These are phyloP conservation scores for Plotosus lineatus DNA, from an alignment of 2,113 vertebrate species.

Conservation along the genomic window DNA sequence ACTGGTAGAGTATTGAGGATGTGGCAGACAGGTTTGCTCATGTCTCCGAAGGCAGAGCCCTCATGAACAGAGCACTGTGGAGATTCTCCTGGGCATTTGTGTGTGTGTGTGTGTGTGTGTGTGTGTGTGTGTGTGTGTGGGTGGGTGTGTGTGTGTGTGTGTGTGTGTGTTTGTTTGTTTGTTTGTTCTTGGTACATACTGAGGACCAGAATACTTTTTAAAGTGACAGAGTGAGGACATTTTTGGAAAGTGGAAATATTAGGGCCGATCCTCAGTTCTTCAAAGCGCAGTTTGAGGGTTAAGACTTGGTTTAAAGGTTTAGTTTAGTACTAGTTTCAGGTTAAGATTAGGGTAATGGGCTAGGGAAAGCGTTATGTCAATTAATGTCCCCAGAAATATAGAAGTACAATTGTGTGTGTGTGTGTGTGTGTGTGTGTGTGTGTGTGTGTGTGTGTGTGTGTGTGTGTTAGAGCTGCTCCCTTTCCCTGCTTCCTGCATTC, in stretches of 20 bases:
- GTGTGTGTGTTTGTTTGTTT: slow-evolving; percentile 13
- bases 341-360: too few species aligned
- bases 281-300: too few species aligned
- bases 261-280: too few species aligned
- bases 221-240: too few species aligned
- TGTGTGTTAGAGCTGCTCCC: slow-evolving; percentile 12
- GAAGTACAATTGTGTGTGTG: slow-evolving; percentile 34
- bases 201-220: too few species aligned
- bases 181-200: too few species aligned
- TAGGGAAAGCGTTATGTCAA: too few species aligned
- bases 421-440: slow-evolving; percentile 13
- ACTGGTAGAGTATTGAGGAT: slow-evolving; percentile 44
- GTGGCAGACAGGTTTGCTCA: slow-evolving; percentile 65
- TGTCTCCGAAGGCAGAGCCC: slow-evolving; percentile 41
- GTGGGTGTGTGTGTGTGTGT: slow-evolving; percentile 23
- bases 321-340: too few species aligned
- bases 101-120: slow-evolving; percentile 25
- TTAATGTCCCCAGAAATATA: too few species aligned
- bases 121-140: slow-evolving; percentile 27
- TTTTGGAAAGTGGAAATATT: too few species aligned
- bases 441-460: slow-evolving; percentile 35
- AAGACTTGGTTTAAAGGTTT: too few species aligned
- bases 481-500: slow-evolving; percentile 37
- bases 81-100: slow-evolving; percentile 26
- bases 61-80: slow-evolving; percentile 6